Evolutionary conservation across 2,797 vertebrate species (phyloP).

Genomic region (Poecilia picta): DNA sequence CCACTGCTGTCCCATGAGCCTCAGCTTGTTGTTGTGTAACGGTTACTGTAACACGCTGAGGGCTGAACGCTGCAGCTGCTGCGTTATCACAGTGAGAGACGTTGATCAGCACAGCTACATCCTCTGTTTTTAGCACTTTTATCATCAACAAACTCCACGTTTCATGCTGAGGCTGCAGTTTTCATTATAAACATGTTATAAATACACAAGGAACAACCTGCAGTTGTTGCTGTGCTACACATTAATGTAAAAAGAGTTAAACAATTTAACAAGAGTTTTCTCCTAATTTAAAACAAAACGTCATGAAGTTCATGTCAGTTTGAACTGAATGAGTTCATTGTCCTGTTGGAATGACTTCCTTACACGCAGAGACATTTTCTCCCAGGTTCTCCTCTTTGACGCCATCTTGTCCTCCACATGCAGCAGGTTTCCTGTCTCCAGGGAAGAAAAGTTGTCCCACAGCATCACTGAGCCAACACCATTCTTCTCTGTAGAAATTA

Average conservation of each 20-base stretch:
- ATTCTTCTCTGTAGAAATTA: neutral
- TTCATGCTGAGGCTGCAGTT: neutral
- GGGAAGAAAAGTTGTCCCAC: neutral
- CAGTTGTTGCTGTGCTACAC: neutral
- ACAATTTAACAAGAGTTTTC: neutral
- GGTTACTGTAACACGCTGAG: constrained; percentile 49
- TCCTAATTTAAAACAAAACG: neutral
- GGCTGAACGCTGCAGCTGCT: constrained; percentile 1
- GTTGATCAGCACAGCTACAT: neutral
- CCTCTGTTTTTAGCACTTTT: neutral
- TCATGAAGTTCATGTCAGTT: neutral
- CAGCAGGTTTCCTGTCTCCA: neutral
- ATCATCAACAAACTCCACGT: neutral
- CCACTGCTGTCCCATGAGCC: constrained; percentile 52
- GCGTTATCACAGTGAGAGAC: neutral
- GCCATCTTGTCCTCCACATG: neutral
- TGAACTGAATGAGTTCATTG: no score
- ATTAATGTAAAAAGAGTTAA: neutral
- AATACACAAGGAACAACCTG: neutral
- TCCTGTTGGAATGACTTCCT: neutral
- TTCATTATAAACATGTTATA: neutral
- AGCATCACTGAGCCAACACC: neutral
- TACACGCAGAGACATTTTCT: neutral
- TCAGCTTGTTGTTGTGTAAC: constrained; percentile 66
- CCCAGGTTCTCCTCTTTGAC: neutral